phyloP scores from a whole-genome alignment of 2,797 vertebrate genomes.

The Fistularia tabacaria region DNA sequence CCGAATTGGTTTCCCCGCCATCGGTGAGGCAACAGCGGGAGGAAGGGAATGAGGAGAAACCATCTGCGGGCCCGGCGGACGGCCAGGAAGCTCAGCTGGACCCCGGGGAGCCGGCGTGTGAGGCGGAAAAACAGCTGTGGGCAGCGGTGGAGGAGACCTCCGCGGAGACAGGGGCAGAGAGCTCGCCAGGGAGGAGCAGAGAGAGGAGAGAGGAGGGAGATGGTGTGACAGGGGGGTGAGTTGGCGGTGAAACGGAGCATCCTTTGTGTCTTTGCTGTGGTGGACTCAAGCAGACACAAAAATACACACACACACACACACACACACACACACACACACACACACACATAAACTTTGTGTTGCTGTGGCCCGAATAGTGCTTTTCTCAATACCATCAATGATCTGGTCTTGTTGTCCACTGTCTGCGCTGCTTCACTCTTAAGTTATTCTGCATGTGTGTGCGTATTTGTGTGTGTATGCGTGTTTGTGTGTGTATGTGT shows the following conservation, averaged over 20 bases:
- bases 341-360: no score
- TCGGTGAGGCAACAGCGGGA: slow-evolving; percentile 30
- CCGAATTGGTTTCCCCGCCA: slow-evolving; percentile 14
- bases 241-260: slow-evolving; percentile 34
- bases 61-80: neutral
- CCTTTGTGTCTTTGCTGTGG: slow-evolving; percentile 6
- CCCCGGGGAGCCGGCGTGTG: slow-evolving; percentile 36
- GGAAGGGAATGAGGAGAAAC: slow-evolving; percentile 22
- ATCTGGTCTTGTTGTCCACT: no score
- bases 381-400: no score
- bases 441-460: no score
- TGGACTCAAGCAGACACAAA: neutral
- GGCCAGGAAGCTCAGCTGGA: slow-evolving; percentile 25
- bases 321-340: slow-evolving; percentile 1
- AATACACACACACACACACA: slow-evolving; percentile 7
- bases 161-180: slow-evolving; percentile 22
- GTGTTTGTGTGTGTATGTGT: no score
- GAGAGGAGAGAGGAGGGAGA: slow-evolving; percentile 31
- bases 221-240: slow-evolving; percentile 64
- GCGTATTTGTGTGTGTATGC: no score
- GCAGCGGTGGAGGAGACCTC: slow-evolving; percentile 62
- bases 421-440: no score
- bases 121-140: slow-evolving; percentile 63
- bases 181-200: slow-evolving; percentile 19
- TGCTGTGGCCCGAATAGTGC: no score